phyloP scores from a whole-genome alignment of 2,888 invertebrate species.

The Leucophora obtusa region DNA sequence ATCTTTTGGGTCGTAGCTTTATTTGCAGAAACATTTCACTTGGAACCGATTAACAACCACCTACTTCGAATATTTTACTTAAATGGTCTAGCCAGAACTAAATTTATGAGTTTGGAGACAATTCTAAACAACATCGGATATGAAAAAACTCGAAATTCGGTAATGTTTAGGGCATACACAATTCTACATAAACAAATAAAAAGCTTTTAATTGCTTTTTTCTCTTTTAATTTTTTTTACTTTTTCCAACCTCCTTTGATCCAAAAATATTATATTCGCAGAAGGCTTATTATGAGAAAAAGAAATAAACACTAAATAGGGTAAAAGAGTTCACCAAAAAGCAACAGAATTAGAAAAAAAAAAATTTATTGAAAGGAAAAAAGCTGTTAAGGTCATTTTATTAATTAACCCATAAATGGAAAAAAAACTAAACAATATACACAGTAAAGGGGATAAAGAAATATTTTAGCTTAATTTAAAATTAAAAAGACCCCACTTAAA shows the following conservation, averaged over 20 bases:
- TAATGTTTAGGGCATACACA: not conserved
- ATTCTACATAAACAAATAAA: not conserved
- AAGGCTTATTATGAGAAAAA: conserved; percentile 43
- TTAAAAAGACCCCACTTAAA: conserved; percentile 5
- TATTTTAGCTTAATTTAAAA: conserved; percentile 37
- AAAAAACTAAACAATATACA: conserved; percentile 26
- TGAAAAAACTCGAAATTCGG: no score
- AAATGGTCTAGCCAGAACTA: no score
- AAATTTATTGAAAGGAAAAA: conserved; percentile 17
- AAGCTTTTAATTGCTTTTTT: not conserved
- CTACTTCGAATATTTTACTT: no score
- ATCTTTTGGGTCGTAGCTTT: no score
- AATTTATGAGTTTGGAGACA: no score
- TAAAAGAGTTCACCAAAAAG: conserved; percentile 16
- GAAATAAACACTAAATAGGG: conserved; percentile 22
- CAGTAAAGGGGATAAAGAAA: not conserved
- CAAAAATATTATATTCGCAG: conserved; percentile 26
- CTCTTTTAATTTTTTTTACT: not conserved
- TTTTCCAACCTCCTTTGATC: not conserved
- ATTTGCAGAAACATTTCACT: no score
- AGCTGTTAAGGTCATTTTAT: conserved; percentile 72
- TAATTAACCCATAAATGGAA: conserved; percentile 73
- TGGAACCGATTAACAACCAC: no score
- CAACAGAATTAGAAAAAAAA: conserved; percentile 15
- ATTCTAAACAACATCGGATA: no score